Base-by-base conservation (phyloP, 2,888 invertebrate species). In the Leptarthrus brevirostris region DNA sequence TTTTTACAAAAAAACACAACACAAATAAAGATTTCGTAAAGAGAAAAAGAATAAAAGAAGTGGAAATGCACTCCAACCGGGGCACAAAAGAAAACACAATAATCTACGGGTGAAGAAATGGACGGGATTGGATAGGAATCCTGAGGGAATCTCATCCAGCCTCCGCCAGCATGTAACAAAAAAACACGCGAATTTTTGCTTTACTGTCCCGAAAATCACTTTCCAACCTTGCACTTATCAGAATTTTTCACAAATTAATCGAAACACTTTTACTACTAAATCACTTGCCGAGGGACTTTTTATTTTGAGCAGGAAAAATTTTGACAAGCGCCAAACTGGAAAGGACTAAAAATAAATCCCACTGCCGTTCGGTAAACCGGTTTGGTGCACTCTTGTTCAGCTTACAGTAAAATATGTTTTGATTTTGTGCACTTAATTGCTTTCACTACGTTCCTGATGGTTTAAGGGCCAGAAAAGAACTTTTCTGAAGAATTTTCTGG, bases 321-420 rank as follows among this genome's bases (percentile, higher is more conserved):
- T 66, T 66, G 66, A 49, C 66, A 66, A 49, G 49, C 66, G 26
- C 44, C 64, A 64, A 66, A 47, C 66, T 47, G 61, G 66, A 66
- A 66, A 66, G 66, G 66, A 66, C 61, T 47, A 26, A 66, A 44
- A 66, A 26, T 47, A 66, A 47, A 49, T 24, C 26, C 47, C 26
- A 36, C 24, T 66, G 26, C 47, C 24, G 22, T 49, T 14, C 66
- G 26, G 24, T 47, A 47, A 47, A 47, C 49, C 49, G 44, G 47
- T 66, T 61, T 20, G 40, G 14, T 14, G 58, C 16, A 40, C 40
- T 61, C n/a, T 18, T 34, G 16, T 40, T 36, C 61, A 16, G 18
- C 36, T 54, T 54, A 36, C 36, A 61, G 18, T 18, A 36, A 61
- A 61, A 61, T 18, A 61, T 40, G 34, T 8, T 4, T 61, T 36